A percentile compares a stretch with the other conserved stretches of the same genome.
Evolutionary conservation across 2,797 vertebrate species (phyloP).

Genomic region (Sebastes miniatus): DNA sequence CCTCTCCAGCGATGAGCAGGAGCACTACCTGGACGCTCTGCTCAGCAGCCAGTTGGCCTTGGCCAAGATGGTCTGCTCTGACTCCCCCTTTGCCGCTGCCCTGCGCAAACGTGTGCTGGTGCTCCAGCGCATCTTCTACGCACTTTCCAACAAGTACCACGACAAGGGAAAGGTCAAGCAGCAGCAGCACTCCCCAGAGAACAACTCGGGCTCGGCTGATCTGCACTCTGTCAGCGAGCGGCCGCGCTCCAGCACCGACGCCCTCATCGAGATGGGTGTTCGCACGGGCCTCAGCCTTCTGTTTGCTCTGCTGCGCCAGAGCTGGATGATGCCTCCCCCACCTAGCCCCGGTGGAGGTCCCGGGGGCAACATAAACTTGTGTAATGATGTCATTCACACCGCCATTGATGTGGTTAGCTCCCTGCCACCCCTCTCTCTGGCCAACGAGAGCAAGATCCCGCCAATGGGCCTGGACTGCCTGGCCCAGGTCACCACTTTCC

Average conservation of each 20-base stretch:
- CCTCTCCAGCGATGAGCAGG: conserved; percentile 97
- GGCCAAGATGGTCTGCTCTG: conserved; percentile 98
- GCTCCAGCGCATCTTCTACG: conserved; percentile 96
- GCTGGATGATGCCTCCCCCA: conserved; percentile 92
- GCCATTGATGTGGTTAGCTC: conserved; percentile 97
- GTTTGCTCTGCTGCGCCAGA: conserved; percentile 96
- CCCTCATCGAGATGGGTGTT: conserved; percentile 98
- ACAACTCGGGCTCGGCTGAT: conserved; percentile 88
- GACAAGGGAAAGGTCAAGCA: conserved; percentile 97
- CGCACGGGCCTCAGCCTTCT: conserved; percentile 95
- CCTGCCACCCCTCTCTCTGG: conserved; percentile 93
- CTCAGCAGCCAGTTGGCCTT: conserved; percentile 96
- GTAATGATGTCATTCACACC: conserved; percentile 97
- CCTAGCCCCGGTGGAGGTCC: conserved; percentile 51
- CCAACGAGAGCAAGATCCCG: conserved; percentile 99
- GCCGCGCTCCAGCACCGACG: conserved; percentile 95
- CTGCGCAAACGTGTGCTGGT: conserved; percentile 94
- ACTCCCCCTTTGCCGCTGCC: conserved; percentile 95
- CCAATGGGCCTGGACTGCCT: conserved; percentile 98
- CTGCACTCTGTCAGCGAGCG: conserved; percentile 94
- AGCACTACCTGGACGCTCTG: conserved; percentile 97
- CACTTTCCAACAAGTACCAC: conserved; percentile 97
- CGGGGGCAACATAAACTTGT: conserved; percentile 89
- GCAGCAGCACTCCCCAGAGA: conserved; percentile 95
- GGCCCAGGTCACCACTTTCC: conserved; percentile 94